Conservation (phyloP, 1,140 invertebrate genomes). For the Macrotrachela quadricornifera region DNA sequence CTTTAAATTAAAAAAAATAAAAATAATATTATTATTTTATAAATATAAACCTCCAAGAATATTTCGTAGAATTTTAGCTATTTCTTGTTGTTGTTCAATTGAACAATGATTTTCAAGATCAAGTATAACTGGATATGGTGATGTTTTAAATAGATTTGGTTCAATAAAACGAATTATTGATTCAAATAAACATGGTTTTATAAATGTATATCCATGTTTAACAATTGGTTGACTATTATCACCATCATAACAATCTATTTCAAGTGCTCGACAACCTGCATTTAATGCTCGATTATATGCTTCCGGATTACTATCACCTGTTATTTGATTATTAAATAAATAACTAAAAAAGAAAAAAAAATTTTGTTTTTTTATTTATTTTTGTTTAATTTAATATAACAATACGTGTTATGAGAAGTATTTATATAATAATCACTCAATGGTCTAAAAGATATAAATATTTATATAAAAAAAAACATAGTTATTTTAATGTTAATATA, state of each 20-base stretch:
- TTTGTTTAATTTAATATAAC: too few species aligned
- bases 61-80: slow-evolving; percentile 82
- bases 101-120: slow-evolving; percentile 93
- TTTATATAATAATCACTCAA: slow-evolving; percentile 83
- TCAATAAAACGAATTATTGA: slow-evolving; percentile 76
- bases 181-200: slow-evolving; percentile 65
- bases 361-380: too few species aligned
- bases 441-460: slow-evolving; percentile 28
- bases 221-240: slow-evolving; percentile 60
- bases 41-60: slow-evolving; percentile 35
- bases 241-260: slow-evolving; percentile 85
- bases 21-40: too few species aligned
- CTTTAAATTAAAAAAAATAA: too few species aligned
- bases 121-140: slow-evolving; percentile 71
- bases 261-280: slow-evolving; percentile 47
- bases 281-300: slow-evolving; percentile 58
- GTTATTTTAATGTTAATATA: too few species aligned
- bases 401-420: slow-evolving; percentile 82
- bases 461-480: too few species aligned
- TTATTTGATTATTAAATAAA: slow-evolving; percentile 76
- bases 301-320: slow-evolving; percentile 69
- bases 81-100: slow-evolving; percentile 64
- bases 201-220: slow-evolving; percentile 76
- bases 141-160: slow-evolving; percentile 64
- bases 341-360: slow-evolving; percentile 56